phyloP scores from a whole-genome alignment of 2,113 vertebrate species.

The Peromyscus polionotus region DNA sequence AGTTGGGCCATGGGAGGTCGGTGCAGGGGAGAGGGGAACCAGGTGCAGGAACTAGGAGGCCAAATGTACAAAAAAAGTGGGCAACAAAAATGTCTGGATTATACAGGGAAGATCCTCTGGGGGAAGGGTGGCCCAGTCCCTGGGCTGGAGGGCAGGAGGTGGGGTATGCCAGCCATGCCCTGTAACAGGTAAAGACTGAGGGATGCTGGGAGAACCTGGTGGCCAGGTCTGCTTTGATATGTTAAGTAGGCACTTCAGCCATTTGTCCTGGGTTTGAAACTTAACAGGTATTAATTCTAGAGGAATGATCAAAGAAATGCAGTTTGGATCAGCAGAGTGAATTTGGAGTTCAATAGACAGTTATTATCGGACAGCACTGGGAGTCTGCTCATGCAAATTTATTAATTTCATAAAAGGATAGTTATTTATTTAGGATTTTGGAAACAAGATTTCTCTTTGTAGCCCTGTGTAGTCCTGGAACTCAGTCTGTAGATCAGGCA shows the following conservation, averaged over 20 bases:
- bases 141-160: not conserved
- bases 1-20: not conserved
- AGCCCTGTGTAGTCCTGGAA: not conserved
- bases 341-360: constrained; percentile 45
- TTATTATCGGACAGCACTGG: not conserved
- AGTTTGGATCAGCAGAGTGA: constrained; percentile 54
- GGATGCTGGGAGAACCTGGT: not conserved
- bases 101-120: not conserved
- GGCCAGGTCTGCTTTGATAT: not conserved
- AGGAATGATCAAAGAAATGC: constrained; percentile 56
- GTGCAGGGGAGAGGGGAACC: no score
- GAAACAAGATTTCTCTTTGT: not conserved
- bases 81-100: not conserved
- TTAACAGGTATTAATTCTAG: constrained; percentile 37
- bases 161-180: not conserved
- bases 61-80: not conserved
- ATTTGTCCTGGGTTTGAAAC: not conserved
- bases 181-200: not conserved
- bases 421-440: not conserved
- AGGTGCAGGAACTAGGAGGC: not conserved
- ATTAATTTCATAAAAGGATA: not conserved
- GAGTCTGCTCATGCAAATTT: constrained; percentile 38
- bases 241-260: not conserved
- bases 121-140: not conserved
- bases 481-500: not conserved